Base-by-base conservation (phyloP, 1,140 invertebrate genomes). In the Aporrectodea caliginosa region DNA sequence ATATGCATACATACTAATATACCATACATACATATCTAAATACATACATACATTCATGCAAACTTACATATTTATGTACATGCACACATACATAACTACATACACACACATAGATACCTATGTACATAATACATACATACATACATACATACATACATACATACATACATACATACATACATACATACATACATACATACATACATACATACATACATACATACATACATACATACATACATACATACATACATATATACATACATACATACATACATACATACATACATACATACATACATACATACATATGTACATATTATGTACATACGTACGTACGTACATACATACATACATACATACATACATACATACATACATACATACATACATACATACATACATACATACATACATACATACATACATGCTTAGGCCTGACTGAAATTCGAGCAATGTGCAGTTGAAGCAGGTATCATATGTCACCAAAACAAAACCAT, bases 141-240 rank as follows among this genome's bases (percentile, higher is more conserved):
- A n/a, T n/a, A n/a, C 27, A 29, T 14, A 72, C 27, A 72, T 72
- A 72, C 27, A 29, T 72, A 72, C 27, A 72, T 72, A 72, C 27
- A 72, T 72, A 72, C 27, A 72, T 72, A 72, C 27, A 72, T 72
- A 72, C 27, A 72, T 72, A 72, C 27, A 72, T 72, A 72, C 27
- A 72, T 72, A 72, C 27, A 72, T 72, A 72, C 27, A 72, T 72
- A 72, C 27, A 72, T 72, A 72, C 27, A 72, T 72, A 72, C 70
- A 72, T 14, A 14, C 27, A 72, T 72, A 72, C 70, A 72, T 72
- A 72, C 70, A 72, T 72, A 72, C 70, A 72, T 72, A 14, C 27
- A 72, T 72, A 72, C 70, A 68, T 68, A 68, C 58, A 68, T 68
- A 68, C 58, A 68, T 68, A 68, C 58, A 68, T 68, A 68, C 58